These are phyloP conservation scores for Danio kyathit DNA, from an alignment of 2,797 vertebrate genomes.

Conservation along the genomic window DNA sequence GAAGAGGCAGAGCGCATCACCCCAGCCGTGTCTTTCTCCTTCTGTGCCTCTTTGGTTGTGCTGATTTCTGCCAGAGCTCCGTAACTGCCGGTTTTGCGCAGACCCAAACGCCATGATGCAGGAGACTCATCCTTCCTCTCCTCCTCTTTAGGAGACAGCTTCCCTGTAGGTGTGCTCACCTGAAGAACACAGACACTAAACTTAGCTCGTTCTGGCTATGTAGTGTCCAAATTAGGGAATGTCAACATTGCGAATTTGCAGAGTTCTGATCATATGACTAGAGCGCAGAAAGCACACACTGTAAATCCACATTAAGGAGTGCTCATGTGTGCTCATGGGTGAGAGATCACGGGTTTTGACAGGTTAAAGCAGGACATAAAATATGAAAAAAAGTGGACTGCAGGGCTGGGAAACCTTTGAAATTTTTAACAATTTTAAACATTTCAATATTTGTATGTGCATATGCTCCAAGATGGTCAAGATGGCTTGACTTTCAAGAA, in stretches of 20 bases:
- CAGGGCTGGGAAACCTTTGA: not conserved
- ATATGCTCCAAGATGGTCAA: not conserved
- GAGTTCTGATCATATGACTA: not conserved
- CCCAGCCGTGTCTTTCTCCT: constrained; percentile 92
- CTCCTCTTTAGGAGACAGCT: constrained; percentile 91
- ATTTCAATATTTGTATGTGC: not conserved
- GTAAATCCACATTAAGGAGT: not conserved
- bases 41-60: constrained; percentile 95
- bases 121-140: constrained; percentile 97
- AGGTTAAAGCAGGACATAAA: not conserved
- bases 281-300: not conserved
- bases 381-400: not conserved
- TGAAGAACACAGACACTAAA: constrained; percentile 52
- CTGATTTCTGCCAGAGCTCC: constrained; percentile 96
- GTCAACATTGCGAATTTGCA: too few species aligned
- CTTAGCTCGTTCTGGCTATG: not conserved
- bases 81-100: constrained; percentile 97
- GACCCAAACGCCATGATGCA: constrained; percentile 92
- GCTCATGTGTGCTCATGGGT: not conserved
- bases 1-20: constrained; percentile 98
- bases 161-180: constrained; percentile 83
- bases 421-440: not conserved
- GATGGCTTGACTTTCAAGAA: too few species aligned
- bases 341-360: not conserved
- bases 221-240: not conserved